Conservation (phyloP, 2,888 invertebrate species). For the Nomada flava region DNA sequence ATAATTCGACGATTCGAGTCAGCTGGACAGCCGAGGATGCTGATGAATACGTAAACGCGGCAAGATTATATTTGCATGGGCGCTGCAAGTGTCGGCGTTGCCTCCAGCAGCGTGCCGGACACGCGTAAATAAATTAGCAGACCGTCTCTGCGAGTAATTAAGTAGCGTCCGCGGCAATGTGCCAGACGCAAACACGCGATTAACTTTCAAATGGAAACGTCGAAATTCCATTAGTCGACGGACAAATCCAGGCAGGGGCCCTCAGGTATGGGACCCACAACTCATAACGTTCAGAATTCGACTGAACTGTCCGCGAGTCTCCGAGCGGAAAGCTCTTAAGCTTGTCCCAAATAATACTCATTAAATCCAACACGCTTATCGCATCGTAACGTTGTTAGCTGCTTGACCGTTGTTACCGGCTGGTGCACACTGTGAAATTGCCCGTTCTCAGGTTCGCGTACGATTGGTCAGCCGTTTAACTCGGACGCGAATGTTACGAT, state of each 20-base stretch:
- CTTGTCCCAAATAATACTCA: slow-evolving; percentile 75
- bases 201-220: slow-evolving; percentile 44
- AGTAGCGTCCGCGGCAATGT: slow-evolving; percentile 28
- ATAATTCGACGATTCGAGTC: slow-evolving; percentile 27
- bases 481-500: slow-evolving; percentile 1
- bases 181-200: slow-evolving; percentile 30
- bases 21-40: background rate
- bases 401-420: slow-evolving; percentile 5
- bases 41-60: slow-evolving; percentile 24
- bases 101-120: background rate
- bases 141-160: slow-evolving; percentile 49
- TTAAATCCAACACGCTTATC: slow-evolving; percentile 79
- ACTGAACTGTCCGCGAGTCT: slow-evolving; percentile 27
- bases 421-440: slow-evolving; percentile 43
- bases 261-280: slow-evolving; percentile 25
- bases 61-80: slow-evolving; percentile 38
- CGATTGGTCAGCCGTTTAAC: slow-evolving; percentile 41
- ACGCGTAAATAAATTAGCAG: slow-evolving; percentile 47
- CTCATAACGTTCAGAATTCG: slow-evolving; percentile 29
- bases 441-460: slow-evolving; percentile 50
- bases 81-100: slow-evolving; percentile 29
- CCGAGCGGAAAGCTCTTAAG: slow-evolving; percentile 71
- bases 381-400: slow-evolving; percentile 59
- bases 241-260: slow-evolving; percentile 17
- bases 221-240: slow-evolving; percentile 47